Percentiles rank a stretch among this genome's conserved stretches.
Evolutionary conservation across 2,888 invertebrate species (phyloP).

Genomic region (Agriotes lineatus): DNA sequence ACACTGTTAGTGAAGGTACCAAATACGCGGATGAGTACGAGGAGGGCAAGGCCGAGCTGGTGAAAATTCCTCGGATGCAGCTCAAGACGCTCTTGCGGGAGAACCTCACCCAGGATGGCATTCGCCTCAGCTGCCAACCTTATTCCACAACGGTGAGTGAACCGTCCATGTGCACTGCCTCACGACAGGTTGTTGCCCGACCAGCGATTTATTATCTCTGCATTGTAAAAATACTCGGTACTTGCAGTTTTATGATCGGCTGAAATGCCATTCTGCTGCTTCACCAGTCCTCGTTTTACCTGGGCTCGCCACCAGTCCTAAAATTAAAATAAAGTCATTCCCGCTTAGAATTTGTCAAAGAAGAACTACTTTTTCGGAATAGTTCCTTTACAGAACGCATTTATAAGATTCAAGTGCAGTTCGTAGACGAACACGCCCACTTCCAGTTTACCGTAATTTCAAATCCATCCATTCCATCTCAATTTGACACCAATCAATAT

Average conservation of each 20-base stretch:
- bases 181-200: constrained; percentile 41
- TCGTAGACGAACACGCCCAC: no score
- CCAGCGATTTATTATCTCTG: constrained; percentile 24
- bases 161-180: constrained; percentile 28
- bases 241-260: background rate
- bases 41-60: constrained; percentile 84
- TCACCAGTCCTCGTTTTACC: no score
- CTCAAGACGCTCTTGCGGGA: constrained; percentile 86
- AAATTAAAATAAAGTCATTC: no score
- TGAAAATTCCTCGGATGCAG: constrained; percentile 83
- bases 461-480: no score
- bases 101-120: constrained; percentile 87
- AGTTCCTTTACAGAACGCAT: no score
- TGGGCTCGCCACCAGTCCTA: no score
- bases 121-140: constrained; percentile 88
- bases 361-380: no score
- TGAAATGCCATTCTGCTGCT: background rate
- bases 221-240: constrained; percentile 26
- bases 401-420: no score
- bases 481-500: no score
- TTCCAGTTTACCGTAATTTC: no score
- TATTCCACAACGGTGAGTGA: constrained; percentile 93
- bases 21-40: constrained; percentile 77
- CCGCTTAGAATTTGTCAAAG: no score
- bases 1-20: constrained; percentile 51